A percentile compares a stretch with the other conserved stretches of the same genome.
These are phyloP conservation scores for Drosophila differens DNA, from an alignment of 2,888 invertebrate genomes.

Conservation along the genomic window DNA sequence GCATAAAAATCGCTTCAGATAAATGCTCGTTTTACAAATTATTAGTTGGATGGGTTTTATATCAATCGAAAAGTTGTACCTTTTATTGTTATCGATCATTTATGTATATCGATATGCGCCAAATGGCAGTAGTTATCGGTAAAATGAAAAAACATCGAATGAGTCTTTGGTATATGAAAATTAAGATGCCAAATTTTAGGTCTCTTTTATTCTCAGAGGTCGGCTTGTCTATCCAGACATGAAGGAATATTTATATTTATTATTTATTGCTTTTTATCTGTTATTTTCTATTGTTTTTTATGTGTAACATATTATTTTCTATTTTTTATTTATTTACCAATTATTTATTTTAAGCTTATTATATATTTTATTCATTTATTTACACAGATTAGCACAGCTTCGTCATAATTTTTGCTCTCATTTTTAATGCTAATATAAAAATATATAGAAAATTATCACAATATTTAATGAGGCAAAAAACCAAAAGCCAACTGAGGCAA, in stretches of 20 bases:
- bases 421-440: not conserved
- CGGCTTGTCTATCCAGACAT: not conserved
- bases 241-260: not conserved
- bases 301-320: not conserved
- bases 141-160: too few relatives aligned
- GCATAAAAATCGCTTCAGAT: too few relatives aligned
- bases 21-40: too few relatives aligned
- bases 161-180: too few relatives aligned
- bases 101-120: too few relatives aligned
- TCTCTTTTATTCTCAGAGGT: too few relatives aligned
- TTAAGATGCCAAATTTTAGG: too few relatives aligned
- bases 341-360: not conserved
- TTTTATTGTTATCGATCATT: too few relatives aligned
- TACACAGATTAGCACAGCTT: not conserved
- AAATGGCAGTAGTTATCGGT: too few relatives aligned
- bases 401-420: not conserved
- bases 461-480: constrained; percentile 77
- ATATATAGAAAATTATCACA: constrained; percentile 78
- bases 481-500: constrained; percentile 57
- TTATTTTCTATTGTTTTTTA: not conserved
- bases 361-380: not conserved
- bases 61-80: too few relatives aligned
- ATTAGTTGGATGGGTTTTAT: too few relatives aligned
- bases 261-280: not conserved
- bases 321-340: not conserved